Evolutionary conservation across 64 coral and sea anemone genomes (phyloP), one percentile per base, ranked within the genome.

Genomic region (Astreopora myriophthalma): DNA sequence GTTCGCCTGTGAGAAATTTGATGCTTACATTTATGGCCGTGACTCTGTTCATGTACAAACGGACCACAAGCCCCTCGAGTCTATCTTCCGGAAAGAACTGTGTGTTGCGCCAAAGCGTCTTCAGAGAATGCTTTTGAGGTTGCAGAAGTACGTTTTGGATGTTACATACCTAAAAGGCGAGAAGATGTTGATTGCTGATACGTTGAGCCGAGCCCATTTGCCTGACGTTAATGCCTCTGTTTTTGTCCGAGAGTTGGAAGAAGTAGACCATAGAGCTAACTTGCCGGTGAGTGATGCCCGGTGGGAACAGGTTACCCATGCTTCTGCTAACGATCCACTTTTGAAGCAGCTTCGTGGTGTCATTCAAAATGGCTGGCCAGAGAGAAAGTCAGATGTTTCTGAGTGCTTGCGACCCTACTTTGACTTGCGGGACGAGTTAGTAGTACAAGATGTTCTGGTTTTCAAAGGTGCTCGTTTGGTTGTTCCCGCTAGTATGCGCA

Each of bases 341-440:
- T 36, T 73, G 12, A 73, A 73, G 6, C 33, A 35, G 70, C 32
- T 73, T 13, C 70, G 70, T 36, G 19, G 31, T 36, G 70, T 73
- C 70, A 73, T 73, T 73, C 32, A 73, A 73, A 17, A 36, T 73
- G 70, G 70, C 70, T 73, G 70, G 33, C 70, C 33, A 17, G 70
- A 73, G 12, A 73, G 70, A 73, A 73, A 73, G 70, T 73, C 70
- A 34, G 70, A 73, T 36, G 70, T 73, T 73, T 36, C 70, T 38
- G 32, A 17, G 70, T 73, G 70, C 35, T 36, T 73, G 30, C 34
- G 70, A 73, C 8, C 33, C 70, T 73, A 73, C 70, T 73, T 73
- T 73, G 70, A 73, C 32, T 36, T 73, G 31, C 70, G 34, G 34
- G 70, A 73, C 32, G 70, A 73, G 70, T 36, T 73, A 12, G 70